These are phyloP conservation scores for Ciconia boyciana DNA, from an alignment of 2,113 vertebrate species.

Conservation along the genomic window DNA sequence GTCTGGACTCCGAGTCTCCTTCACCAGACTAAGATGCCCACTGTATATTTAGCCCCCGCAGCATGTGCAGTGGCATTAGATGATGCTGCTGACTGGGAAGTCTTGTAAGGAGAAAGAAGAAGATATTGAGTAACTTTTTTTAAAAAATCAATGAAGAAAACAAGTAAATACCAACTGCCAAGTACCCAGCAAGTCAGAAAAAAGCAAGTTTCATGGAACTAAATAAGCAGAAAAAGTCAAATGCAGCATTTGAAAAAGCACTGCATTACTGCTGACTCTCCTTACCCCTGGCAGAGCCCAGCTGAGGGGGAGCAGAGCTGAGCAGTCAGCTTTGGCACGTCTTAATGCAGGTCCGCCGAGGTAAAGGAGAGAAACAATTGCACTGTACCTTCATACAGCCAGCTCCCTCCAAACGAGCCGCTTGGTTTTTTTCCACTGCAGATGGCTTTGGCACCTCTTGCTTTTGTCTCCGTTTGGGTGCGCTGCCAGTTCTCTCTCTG, in stretches of 20 bases:
- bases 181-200: background rate
- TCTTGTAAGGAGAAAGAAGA: background rate
- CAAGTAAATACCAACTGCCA: background rate
- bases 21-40: background rate
- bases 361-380: background rate
- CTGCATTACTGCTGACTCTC: background rate
- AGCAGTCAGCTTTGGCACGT: background rate
- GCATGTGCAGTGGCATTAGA: background rate
- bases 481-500: conserved; percentile 7
- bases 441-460: conserved; percentile 38
- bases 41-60: background rate
- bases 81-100: background rate
- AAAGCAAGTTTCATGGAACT: background rate
- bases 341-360: background rate
- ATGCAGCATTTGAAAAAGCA: background rate
- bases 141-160: background rate
- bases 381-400: background rate
- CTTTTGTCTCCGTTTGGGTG: conserved; percentile 1
- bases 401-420: background rate
- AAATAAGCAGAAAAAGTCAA: background rate
- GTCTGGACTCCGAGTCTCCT: accelerated
- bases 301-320: background rate
- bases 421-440: conserved; percentile 39
- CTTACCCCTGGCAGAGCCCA: background rate
- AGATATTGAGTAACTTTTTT: background rate